Evolutionary conservation across 2,888 invertebrate species (phyloP).

Genomic region (Petrolisthes manimaculis): DNA sequence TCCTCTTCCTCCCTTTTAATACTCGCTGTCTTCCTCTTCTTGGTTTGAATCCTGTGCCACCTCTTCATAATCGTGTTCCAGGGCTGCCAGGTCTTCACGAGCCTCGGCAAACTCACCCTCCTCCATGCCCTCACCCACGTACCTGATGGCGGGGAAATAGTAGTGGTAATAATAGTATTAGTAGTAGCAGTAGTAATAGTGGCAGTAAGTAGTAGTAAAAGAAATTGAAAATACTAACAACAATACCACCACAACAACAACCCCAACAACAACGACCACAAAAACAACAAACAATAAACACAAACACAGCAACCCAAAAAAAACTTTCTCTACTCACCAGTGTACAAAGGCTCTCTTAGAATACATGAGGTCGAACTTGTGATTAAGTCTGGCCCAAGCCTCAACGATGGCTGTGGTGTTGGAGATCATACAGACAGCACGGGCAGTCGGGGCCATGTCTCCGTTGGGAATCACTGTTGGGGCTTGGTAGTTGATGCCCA

Average conservation of each 20-base stretch:
- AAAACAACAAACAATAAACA: too few relatives aligned
- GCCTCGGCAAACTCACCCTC: constrained; percentile 72
- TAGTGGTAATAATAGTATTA: too few relatives aligned
- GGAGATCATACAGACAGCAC: constrained; percentile 77
- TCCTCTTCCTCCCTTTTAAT: too few relatives aligned
- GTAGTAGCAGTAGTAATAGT: too few relatives aligned
- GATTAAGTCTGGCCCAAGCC: constrained; percentile 84
- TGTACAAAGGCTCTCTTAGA: constrained; percentile 89
- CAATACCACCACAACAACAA: too few relatives aligned
- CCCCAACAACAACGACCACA: not conserved
- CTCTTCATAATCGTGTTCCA: constrained; percentile 71
- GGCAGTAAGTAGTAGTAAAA: too few relatives aligned
- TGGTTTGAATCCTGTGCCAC: constrained; percentile 69
- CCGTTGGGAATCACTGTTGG: constrained; percentile 69
- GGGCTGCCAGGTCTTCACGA: too few relatives aligned
- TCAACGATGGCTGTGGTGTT: constrained; percentile 96
- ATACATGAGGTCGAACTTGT: constrained; percentile 86
- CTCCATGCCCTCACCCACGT: constrained; percentile 74
- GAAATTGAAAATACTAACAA: too few relatives aligned
- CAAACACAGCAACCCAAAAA: not conserved
- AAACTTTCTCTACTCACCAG: constrained; percentile 75
- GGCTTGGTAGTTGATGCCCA: constrained; percentile 72
- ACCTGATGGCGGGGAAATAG: too few relatives aligned
- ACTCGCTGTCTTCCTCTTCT: constrained; percentile 65
- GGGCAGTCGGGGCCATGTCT: constrained; percentile 69